A percentile compares a stretch with the other conserved stretches of the same genome.
phyloP scores from a whole-genome alignment of 2,797 vertebrate species.

The Spinus pinus region DNA sequence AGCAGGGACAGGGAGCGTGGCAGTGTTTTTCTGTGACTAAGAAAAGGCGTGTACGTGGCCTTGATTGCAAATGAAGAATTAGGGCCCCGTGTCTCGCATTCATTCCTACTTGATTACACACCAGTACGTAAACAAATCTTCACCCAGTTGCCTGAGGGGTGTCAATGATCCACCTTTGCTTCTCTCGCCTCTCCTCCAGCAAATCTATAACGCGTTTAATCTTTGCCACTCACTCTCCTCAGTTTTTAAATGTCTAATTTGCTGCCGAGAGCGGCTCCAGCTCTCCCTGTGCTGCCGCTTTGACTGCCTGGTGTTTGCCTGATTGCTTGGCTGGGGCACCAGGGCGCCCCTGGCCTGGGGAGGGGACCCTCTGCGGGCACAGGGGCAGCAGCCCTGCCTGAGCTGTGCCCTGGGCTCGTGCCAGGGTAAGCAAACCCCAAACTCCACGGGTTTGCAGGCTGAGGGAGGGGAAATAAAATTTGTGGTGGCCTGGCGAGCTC shows the following conservation, averaged over 20 bases:
- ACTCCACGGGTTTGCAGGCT: accelerated
- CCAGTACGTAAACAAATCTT: neutral
- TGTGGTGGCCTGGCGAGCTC: neutral
- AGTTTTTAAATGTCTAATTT: conserved; percentile 68
- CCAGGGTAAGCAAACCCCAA: accelerated
- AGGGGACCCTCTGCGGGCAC: neutral
- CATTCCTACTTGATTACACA: conserved; percentile 42
- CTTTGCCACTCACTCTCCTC: conserved; percentile 48
- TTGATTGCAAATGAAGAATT: conserved; percentile 73
- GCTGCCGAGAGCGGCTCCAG: neutral
- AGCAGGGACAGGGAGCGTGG: neutral
- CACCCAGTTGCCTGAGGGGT: conserved; percentile 49
- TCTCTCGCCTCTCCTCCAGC: conserved; percentile 46
- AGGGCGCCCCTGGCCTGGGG: neutral
- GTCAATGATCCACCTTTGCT: conserved; percentile 50
- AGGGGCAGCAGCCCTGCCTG: neutral
- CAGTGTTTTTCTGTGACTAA: conserved; percentile 35
- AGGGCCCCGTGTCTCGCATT: conserved; percentile 34
- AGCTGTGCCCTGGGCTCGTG: accelerated
- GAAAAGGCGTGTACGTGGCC: conserved; percentile 40
- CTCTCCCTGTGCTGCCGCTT: neutral
- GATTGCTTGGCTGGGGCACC: neutral
- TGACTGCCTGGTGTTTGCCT: neutral
- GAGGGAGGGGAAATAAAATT: neutral
- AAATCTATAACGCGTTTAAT: conserved; percentile 68